phyloP scores from a whole-genome alignment of 2,888 invertebrate genomes.

The Aphidius colemani region DNA sequence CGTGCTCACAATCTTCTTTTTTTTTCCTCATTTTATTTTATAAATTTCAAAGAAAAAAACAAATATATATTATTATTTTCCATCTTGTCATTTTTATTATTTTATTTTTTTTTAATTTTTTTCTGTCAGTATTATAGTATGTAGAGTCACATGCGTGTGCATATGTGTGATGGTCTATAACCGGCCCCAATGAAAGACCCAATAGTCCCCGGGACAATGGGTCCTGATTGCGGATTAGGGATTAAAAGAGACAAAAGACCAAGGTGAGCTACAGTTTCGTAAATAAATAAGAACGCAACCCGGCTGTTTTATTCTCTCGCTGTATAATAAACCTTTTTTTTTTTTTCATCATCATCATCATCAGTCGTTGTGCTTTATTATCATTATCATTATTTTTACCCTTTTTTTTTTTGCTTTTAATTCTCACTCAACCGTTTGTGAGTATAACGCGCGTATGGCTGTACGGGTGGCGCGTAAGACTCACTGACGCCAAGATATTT shows the following conservation, averaged over 20 bases:
- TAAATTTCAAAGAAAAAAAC: constrained; percentile 2
- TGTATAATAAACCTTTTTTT: constrained; percentile 6
- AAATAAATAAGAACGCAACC: constrained; percentile 34
- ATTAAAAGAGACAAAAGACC: constrained; percentile 52
- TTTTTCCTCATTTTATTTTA: constrained; percentile 6
- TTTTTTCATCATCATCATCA: not conserved
- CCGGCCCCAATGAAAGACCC: constrained; percentile 20
- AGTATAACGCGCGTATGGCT: not conserved
- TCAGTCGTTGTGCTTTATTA: constrained; percentile 7
- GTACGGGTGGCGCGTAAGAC: constrained; percentile 23
- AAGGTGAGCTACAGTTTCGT: constrained; percentile 34
- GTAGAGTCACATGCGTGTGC: constrained; percentile 32
- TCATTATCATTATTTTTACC: constrained; percentile 6
- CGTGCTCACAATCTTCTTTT: not conserved
- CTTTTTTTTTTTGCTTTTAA: constrained; percentile 13
- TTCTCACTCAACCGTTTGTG: not conserved
- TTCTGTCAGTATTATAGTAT: not conserved
- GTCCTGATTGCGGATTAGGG: constrained; percentile 57
- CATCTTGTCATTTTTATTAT: not conserved
- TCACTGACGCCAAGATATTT: constrained; percentile 7
- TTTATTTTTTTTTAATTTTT: not conserved
- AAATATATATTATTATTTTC: constrained; percentile 14
- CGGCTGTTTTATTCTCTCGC: constrained; percentile 13
- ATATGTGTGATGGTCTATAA: constrained; percentile 39
- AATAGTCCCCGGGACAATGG: constrained; percentile 49